phyloP scores from a whole-genome alignment of 2,888 invertebrate species.

The Dastarcus helophoroides region DNA sequence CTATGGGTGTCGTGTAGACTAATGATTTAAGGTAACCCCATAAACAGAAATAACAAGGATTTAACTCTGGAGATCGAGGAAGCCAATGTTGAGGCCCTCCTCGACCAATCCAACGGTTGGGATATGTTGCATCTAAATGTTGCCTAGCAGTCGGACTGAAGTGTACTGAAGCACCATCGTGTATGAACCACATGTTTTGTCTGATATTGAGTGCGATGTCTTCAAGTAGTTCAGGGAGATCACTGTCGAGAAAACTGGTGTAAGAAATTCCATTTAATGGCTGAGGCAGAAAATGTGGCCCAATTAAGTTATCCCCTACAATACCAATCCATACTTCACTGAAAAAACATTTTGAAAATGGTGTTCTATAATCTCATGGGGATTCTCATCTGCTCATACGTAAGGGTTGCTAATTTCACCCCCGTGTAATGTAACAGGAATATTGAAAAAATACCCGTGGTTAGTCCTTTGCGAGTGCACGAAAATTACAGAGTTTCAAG shows the following conservation, averaged over 20 bases:
- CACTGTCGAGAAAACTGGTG: constrained; percentile 3
- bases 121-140: constrained; percentile 6
- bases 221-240: constrained; percentile 2
- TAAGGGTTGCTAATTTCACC: too few species aligned
- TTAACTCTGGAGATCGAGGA: constrained; percentile 4
- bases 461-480: too few species aligned
- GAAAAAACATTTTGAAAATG: constrained; percentile 5
- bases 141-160: constrained; percentile 5
- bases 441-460: too few species aligned
- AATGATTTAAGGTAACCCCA: too few species aligned
- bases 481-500: too few species aligned
- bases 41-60: constrained; percentile 4
- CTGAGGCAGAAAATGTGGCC: constrained; percentile 5
- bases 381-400: constrained; percentile 7
- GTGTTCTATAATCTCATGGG: constrained; percentile 4
- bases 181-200: constrained; percentile 4
- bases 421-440: too few species aligned
- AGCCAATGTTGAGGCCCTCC: constrained; percentile 6
- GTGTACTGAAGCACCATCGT: constrained; percentile 3
- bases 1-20: too few species aligned
- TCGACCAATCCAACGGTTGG: constrained; percentile 6
- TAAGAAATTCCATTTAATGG: constrained; percentile 6
- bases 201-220: constrained; percentile 1
- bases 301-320: constrained; percentile 6
- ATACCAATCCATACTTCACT: constrained; percentile 6